These are phyloP conservation scores for Phyto melanocephala DNA, from an alignment of 2,888 invertebrate genomes.

Conservation along the genomic window DNA sequence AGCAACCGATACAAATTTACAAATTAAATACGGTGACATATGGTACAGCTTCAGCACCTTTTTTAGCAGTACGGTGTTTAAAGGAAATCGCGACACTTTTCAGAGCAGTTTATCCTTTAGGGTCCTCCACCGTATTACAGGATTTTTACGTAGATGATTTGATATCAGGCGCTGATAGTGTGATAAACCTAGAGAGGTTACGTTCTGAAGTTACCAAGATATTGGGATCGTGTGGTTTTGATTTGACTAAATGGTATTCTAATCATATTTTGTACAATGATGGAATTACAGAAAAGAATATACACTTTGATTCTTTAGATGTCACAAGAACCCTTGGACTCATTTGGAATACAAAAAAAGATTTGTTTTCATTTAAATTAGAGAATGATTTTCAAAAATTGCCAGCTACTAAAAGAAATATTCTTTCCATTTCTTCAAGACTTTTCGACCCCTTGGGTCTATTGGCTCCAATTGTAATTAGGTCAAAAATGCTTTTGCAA, in stretches of 20 bases:
- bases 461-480: conserved; percentile 16
- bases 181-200: neutral
- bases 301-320: conserved; percentile 35
- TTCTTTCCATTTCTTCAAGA: conserved; percentile 32
- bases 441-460: conserved; percentile 43
- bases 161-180: conserved; percentile 30
- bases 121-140: conserved; percentile 21
- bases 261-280: conserved; percentile 1
- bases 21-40: conserved; percentile 30
- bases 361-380: neutral
- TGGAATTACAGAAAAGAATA: neutral
- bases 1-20: conserved; percentile 15
- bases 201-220: conserved; percentile 8
- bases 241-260: conserved; percentile 51
- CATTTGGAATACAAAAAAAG: neutral
- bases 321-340: conserved; percentile 49
- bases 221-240: conserved; percentile 37
- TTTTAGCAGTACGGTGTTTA: conserved; percentile 36
- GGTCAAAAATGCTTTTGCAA: conserved; percentile 35
- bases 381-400: conserved; percentile 48
- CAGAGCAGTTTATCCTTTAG: neutral
- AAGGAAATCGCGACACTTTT: neutral
- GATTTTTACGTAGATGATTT: conserved; percentile 56
- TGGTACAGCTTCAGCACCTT: conserved; percentile 6
- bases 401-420: conserved; percentile 42